Evolutionary conservation across 2,797 vertebrate genomes (phyloP).

Genomic region (Gallinago nigripennis): DNA sequence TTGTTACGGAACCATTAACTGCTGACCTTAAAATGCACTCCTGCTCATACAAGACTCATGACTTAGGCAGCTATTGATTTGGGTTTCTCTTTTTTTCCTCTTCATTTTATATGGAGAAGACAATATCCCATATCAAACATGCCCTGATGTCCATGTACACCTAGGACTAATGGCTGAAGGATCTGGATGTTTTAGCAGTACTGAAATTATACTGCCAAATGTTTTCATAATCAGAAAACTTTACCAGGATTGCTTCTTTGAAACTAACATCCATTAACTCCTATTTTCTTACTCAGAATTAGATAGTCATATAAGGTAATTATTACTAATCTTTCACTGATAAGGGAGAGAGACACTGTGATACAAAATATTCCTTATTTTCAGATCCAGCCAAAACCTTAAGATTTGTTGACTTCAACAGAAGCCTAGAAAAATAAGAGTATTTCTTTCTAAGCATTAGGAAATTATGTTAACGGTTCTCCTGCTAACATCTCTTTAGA

Average conservation of each 20-base stretch:
- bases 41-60: neutral
- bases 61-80: neutral
- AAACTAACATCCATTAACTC: neutral
- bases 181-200: neutral
- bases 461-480: neutral
- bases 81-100: slow-evolving; percentile 6
- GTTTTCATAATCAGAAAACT: neutral
- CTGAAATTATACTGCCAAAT: neutral
- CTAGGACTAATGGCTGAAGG: neutral
- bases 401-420: neutral
- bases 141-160: neutral
- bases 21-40: slow-evolving; percentile 23
- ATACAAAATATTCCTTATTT: neutral
- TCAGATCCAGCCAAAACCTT: neutral
- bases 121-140: neutral
- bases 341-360: neutral
- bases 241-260: neutral
- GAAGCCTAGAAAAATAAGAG: neutral
- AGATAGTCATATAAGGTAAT: neutral
- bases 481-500: neutral
- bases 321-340: neutral
- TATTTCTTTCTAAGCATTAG: neutral
- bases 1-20: slow-evolving; percentile 19
- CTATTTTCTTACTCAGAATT: neutral
- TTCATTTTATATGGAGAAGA: neutral